Percentiles rank a stretch among this genome's conserved stretches.
Conservation (phyloP, 2,797 vertebrate genomes). For the Chelmon rostratus region DNA sequence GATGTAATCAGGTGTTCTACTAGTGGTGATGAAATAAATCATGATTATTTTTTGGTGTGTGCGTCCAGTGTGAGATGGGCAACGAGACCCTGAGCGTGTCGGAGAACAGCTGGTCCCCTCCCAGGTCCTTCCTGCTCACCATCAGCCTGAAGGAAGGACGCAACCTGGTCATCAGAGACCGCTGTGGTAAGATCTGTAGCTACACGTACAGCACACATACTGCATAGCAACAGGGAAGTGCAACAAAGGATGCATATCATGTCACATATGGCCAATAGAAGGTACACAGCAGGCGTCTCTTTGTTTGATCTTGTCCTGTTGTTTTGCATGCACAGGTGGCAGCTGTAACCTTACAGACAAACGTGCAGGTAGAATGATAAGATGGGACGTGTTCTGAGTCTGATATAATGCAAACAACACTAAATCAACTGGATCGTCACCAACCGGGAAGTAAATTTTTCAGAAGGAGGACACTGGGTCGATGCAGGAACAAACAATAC, state of each 20-base stretch:
- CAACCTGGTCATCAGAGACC: constrained; percentile 95
- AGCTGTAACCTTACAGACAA: neutral
- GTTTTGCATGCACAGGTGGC: neutral
- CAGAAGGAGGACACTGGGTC: constrained; percentile 1
- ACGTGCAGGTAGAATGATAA: neutral
- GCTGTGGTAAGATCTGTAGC: constrained; percentile 89
- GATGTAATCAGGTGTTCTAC: neutral
- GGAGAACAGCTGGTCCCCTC: constrained; percentile 20
- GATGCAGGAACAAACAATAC: neutral
- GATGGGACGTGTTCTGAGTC: neutral
- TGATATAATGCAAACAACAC: constrained; percentile 8
- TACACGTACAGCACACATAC: neutral
- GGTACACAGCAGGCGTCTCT: neutral
- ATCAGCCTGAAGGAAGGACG: constrained; percentile 93
- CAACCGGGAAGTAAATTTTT: neutral
- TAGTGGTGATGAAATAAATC: neutral
- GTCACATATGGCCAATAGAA: constrained; percentile 1
- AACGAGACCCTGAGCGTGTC: constrained; percentile 36
- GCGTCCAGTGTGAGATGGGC: constrained; percentile 73
- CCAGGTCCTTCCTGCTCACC: constrained; percentile 89
- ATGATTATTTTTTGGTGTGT: neutral
- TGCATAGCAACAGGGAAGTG: neutral
- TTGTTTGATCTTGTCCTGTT: neutral
- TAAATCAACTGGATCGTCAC: constrained; percentile 19
- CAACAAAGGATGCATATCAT: neutral